Evolutionary conservation across 2,797 vertebrate species (phyloP).

Genomic region (Sebastiscus tertius): DNA sequence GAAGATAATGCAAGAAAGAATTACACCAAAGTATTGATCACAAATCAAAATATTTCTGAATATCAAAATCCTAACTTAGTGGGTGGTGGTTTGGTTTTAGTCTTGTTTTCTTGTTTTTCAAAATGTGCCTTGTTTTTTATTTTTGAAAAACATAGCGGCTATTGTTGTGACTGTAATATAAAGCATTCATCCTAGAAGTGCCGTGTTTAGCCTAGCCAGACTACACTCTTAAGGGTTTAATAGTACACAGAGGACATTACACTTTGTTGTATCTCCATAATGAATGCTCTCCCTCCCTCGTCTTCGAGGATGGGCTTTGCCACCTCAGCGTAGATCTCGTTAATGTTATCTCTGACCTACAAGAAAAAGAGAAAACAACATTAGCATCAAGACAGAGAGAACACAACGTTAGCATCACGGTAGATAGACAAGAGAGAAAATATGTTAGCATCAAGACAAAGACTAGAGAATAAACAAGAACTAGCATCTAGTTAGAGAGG

Average conservation of each 20-base stretch:
- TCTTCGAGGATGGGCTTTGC: accelerated
- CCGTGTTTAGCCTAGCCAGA: neutral
- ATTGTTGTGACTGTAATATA: neutral
- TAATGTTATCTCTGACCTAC: accelerated
- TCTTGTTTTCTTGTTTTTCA: neutral
- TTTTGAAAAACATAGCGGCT: neutral
- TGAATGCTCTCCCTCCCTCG: accelerated
- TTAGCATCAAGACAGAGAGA: neutral
- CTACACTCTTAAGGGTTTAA: neutral
- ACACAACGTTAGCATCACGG: neutral
- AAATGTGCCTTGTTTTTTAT: no score
- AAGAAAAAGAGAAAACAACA: neutral
- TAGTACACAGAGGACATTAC: conserved; percentile 26
- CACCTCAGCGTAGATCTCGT: accelerated
- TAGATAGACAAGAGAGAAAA: neutral
- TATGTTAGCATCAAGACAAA: neutral
- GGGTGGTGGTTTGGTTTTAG: neutral
- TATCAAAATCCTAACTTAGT: neutral
- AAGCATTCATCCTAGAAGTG: neutral
- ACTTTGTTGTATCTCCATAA: accelerated
- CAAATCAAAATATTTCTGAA: neutral
- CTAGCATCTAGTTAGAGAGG: neutral
- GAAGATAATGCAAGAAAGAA: neutral
- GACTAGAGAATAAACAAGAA: neutral
- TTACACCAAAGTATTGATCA: neutral